Conservation (phyloP, 2,113 vertebrate species). For the Gallinago media region DNA sequence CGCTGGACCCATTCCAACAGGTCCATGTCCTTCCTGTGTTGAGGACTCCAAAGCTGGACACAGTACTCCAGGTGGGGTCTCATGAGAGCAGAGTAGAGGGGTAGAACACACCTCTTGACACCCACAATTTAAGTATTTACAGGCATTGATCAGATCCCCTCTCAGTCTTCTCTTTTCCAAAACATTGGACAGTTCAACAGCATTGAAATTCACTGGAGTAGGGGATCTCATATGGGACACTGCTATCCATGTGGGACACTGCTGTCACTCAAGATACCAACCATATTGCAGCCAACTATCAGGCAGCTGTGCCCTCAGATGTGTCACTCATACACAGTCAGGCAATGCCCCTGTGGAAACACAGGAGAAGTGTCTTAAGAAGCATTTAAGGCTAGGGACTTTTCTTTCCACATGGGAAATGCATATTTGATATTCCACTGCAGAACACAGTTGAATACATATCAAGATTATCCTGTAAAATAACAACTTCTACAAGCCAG, state of each 20-base stretch:
- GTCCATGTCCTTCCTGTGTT: too few species aligned
- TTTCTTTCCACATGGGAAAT: not conserved
- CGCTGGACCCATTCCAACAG: too few species aligned
- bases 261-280: not conserved
- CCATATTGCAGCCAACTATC: rapidly evolving
- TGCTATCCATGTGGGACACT: not conserved
- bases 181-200: not conserved
- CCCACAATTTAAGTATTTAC: too few species aligned
- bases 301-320: not conserved
- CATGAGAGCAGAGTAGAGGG: too few species aligned
- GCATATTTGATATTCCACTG: not conserved
- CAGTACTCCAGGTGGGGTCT: too few species aligned
- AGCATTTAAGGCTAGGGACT: not conserved
- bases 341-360: not conserved
- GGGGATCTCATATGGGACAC: not conserved
- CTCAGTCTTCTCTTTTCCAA: too few species aligned
- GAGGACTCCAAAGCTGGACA: too few species aligned
- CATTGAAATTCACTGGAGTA: too few species aligned
- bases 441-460: not conserved
- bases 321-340: rapidly evolving
- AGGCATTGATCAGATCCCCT: too few species aligned
- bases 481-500: not conserved
- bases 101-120: too few species aligned
- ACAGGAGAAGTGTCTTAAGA: not conserved
- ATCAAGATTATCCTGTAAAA: not conserved